Conservation (phyloP, 2,797 vertebrate species). For the Gila robusta region DNA sequence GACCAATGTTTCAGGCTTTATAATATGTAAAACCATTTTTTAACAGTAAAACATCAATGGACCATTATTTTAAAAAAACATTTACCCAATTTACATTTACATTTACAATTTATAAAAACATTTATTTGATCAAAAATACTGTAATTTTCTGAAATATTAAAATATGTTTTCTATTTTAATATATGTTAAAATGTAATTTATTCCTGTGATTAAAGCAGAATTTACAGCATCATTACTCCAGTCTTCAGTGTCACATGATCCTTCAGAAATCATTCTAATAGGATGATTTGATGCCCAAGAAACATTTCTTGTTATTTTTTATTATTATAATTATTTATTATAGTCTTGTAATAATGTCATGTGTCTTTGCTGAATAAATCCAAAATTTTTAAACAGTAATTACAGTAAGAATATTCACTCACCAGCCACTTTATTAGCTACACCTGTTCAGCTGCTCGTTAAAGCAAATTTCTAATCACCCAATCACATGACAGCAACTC, state of each 20-base stretch:
- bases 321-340: neutral
- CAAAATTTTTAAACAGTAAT: neutral
- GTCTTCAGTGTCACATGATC: neutral
- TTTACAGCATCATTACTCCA: neutral
- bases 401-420: neutral
- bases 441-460: neutral
- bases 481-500: neutral
- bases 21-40: neutral
- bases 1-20: neutral
- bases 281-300: neutral
- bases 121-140: neutral
- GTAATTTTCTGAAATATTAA: neutral
- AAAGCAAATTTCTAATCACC: neutral
- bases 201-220: neutral
- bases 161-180: neutral
- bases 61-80: neutral
- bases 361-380: neutral
- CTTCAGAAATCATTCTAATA: neutral
- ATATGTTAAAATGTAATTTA: neutral
- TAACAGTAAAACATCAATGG: neutral
- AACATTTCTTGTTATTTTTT: neutral
- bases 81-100: too few relatives aligned
- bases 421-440: neutral
- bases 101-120: too few relatives aligned
- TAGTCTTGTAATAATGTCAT: neutral